A percentile compares a stretch with the other conserved stretches of the same genome.
Evolutionary conservation across 2,888 invertebrate species (phyloP).

Genomic region (Lepidocyrtoides sp.): DNA sequence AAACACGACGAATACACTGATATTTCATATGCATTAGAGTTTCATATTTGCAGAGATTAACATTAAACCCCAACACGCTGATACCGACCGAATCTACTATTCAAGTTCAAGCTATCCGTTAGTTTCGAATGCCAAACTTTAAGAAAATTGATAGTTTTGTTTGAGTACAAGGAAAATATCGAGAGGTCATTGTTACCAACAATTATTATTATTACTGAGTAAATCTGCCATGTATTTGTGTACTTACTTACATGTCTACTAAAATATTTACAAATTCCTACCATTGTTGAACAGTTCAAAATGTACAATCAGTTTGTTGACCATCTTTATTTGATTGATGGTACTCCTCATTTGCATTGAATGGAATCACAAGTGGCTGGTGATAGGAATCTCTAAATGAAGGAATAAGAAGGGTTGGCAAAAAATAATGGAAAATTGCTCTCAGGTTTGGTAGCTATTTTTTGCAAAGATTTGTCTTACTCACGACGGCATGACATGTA

Average conservation of each 20-base stretch:
- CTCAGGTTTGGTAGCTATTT: conserved; percentile 30
- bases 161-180: not conserved
- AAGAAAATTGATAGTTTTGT: conserved; percentile 26
- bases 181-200: conserved; percentile 42
- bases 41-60: no score
- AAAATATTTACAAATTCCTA: conserved; percentile 45
- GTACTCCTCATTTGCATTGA: conserved; percentile 71
- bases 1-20: no score
- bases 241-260: not conserved
- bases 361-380: conserved; percentile 12
- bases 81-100: not conserved
- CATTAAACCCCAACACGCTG: no score
- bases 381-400: conserved; percentile 33
- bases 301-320: conserved; percentile 7
- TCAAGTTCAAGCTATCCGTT: not conserved
- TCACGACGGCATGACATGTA: not conserved
- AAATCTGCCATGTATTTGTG: not conserved
- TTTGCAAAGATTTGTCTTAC: conserved; percentile 60
- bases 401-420: conserved; percentile 2
- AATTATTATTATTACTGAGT: not conserved
- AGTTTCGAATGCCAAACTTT: not conserved
- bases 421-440: conserved; percentile 15
- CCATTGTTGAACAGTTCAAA: conserved; percentile 23
- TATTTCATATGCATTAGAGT: no score
- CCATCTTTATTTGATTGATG: conserved; percentile 57